Evolutionary conservation across 2,113 vertebrate genomes (phyloP).

Genomic region (Gallinago jamesoni): DNA sequence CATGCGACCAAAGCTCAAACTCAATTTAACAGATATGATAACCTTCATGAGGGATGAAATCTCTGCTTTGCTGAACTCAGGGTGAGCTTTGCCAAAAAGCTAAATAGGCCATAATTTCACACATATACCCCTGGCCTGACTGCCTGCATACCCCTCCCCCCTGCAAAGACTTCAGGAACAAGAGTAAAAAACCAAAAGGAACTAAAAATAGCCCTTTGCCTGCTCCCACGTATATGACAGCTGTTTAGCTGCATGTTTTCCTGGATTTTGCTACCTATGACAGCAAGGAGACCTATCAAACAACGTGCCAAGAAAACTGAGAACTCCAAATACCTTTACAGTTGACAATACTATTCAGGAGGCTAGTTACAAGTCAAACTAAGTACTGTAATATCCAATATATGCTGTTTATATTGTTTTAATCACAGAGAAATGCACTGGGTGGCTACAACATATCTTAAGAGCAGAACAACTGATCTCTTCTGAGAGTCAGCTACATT

Average conservation of each 20-base stretch:
- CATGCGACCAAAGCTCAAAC: conserved; percentile 6
- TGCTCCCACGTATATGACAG: background rate
- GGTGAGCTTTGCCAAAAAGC: background rate
- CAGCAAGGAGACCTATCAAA: background rate
- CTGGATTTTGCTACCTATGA: conserved; percentile 12
- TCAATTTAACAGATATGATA: background rate
- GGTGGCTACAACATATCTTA: background rate
- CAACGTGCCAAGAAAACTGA: background rate
- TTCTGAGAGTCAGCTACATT: background rate
- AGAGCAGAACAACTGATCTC: background rate
- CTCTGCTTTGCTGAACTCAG: background rate
- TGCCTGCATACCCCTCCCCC: background rate
- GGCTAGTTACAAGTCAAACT: background rate
- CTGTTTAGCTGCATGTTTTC: background rate
- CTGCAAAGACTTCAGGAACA: background rate
- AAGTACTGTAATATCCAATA: background rate
- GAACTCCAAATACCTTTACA: background rate
- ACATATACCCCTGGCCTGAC: background rate
- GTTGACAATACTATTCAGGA: background rate
- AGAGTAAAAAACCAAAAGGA: background rate
- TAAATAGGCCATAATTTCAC: background rate
- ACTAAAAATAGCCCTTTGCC: background rate
- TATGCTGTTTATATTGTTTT: background rate
- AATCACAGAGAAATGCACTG: background rate
- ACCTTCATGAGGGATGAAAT: background rate